phyloP scores from a whole-genome alignment of 23 tunicate species.

The Halocynthia roretzi region DNA sequence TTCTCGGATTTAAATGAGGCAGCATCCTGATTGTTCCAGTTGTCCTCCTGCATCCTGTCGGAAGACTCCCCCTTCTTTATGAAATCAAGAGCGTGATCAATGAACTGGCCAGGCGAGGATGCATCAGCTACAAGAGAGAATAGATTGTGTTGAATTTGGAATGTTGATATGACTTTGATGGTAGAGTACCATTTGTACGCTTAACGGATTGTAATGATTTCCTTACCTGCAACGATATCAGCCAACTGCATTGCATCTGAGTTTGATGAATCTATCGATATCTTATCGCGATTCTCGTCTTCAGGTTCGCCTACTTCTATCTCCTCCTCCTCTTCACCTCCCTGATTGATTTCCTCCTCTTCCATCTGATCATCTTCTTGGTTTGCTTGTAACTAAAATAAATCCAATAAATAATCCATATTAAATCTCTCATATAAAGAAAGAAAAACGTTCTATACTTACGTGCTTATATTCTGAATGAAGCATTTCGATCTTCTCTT shows the following conservation, averaged over 20 bases:
- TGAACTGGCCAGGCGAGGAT: conserved; percentile 52
- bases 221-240: conserved; percentile 31
- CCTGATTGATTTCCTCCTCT: too few relatives aligned
- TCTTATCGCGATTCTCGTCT: not conserved
- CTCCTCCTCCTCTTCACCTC: not conserved
- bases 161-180: too few relatives aligned
- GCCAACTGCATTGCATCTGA: conserved; percentile 18
- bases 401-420: too few relatives aligned
- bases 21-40: not conserved
- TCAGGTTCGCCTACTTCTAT: not conserved
- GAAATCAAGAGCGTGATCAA: conserved; percentile 36
- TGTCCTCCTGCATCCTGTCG: not conserved
- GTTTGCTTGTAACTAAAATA: too few relatives aligned
- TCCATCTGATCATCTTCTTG: too few relatives aligned
- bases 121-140: conserved; percentile 21
- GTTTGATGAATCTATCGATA: not conserved
- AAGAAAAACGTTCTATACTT: too few relatives aligned
- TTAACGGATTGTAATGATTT: not conserved
- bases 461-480: too few relatives aligned
- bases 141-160: not conserved
- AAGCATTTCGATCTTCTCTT: too few relatives aligned
- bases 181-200: not conserved
- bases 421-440: too few relatives aligned
- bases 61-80: conserved; percentile 12
- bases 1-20: not conserved